phyloP scores from a whole-genome alignment of 2,888 invertebrate genomes.

The Dolichomitus sp. region DNA sequence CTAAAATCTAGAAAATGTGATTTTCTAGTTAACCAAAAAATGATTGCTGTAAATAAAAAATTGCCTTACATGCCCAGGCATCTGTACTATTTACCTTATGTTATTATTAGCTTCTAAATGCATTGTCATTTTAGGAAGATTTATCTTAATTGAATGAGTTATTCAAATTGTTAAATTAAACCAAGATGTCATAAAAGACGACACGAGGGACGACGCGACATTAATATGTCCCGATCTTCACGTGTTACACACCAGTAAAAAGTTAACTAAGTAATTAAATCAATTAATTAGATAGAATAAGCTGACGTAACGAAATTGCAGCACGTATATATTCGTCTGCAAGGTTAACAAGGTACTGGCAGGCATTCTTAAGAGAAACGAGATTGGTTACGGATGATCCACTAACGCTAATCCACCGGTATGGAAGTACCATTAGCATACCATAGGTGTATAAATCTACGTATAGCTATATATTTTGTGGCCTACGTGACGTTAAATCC shows the following conservation, averaged over 20 bases:
- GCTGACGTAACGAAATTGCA: background rate
- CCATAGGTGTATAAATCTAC: slow-evolving; percentile 1
- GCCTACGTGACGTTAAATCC: slow-evolving; percentile 31
- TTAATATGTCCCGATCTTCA: background rate
- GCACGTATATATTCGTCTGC: background rate
- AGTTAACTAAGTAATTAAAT: too few relatives aligned
- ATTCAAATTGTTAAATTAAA: background rate
- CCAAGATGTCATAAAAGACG: background rate
- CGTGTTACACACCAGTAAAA: background rate
- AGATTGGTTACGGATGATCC: slow-evolving; percentile 35
- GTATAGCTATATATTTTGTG: slow-evolving; percentile 12
- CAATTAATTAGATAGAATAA: background rate
- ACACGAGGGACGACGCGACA: too few relatives aligned
- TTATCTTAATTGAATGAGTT: background rate
- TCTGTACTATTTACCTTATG: too few relatives aligned
- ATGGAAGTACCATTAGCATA: slow-evolving; percentile 9
- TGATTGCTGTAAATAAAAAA: background rate
- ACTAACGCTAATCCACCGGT: slow-evolving; percentile 22
- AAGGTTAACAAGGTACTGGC: background rate
- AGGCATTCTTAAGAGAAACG: background rate
- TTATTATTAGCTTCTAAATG: too few relatives aligned
- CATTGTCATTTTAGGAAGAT: too few relatives aligned
- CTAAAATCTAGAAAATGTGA: too few relatives aligned
- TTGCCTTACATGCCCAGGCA: too few relatives aligned
- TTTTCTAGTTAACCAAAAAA: too few relatives aligned